Evolutionary conservation across 2,797 vertebrate genomes (phyloP).

Genomic region (Oreortyx pictus): DNA sequence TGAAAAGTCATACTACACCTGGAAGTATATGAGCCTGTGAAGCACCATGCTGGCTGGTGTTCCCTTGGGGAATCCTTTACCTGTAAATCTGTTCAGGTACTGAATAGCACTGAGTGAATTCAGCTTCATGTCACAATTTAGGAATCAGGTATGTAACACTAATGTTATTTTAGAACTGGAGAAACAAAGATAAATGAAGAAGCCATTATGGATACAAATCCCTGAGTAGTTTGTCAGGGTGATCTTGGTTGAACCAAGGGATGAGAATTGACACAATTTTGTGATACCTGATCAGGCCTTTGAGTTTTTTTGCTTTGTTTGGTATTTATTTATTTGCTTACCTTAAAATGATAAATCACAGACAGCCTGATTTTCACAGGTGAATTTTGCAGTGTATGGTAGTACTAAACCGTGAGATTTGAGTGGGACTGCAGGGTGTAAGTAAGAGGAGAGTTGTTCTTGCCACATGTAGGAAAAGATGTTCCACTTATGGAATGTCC

Average conservation of each 20-base stretch:
- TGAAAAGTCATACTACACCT: not conserved
- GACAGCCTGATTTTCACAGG: not conserved
- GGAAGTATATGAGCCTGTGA: not conserved
- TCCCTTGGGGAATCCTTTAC: not conserved
- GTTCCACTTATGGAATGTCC: not conserved
- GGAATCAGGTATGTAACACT: not conserved
- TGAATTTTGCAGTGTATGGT: not conserved
- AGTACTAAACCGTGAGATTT: not conserved
- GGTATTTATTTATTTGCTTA: not conserved
- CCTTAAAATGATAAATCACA: not conserved
- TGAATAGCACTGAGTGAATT: not conserved
- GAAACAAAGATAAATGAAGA: not conserved
- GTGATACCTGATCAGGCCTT: not conserved
- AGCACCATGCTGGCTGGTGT: not conserved
- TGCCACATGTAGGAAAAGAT: not conserved
- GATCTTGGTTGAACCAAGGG: not conserved
- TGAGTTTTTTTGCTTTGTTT: not conserved
- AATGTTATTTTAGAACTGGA: not conserved
- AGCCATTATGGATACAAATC: not conserved
- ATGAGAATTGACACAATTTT: not conserved
- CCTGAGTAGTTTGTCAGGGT: not conserved
- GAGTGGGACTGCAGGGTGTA: not conserved
- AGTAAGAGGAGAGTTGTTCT: conserved; percentile 32
- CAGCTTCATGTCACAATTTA: not conserved
- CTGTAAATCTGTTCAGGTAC: not conserved